Conservation (phyloP, 2,113 vertebrate genomes). For the Neofelis nebulosa region DNA sequence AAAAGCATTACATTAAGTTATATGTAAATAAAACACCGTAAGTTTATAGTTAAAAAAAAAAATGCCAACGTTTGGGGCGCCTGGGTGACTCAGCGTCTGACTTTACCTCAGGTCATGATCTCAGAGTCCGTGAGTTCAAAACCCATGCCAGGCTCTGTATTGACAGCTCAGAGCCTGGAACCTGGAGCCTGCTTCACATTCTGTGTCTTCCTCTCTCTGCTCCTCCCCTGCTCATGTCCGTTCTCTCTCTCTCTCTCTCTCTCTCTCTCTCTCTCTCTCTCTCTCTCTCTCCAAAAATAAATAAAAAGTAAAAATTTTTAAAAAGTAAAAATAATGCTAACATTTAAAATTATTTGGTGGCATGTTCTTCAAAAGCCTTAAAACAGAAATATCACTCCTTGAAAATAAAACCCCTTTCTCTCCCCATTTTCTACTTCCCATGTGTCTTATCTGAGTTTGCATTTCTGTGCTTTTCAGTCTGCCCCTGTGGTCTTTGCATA, state of each 20-base stretch:
- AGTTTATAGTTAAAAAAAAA: neutral
- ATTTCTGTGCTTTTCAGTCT: neutral
- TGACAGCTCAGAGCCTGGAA: too few species aligned
- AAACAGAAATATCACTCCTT: neutral
- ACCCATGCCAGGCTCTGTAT: too few species aligned
- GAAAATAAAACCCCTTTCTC: neutral
- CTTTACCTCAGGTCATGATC: too few species aligned
- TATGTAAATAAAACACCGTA: neutral
- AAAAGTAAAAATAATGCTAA: neutral
- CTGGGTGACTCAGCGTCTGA: too few species aligned
- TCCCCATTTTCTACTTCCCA: neutral
- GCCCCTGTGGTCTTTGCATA: neutral
- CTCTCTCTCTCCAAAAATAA: too few species aligned
- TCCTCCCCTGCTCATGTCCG: too few species aligned
- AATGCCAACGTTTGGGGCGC: neutral
- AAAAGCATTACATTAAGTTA: neutral
- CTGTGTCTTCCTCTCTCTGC: too few species aligned
- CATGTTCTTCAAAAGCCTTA: neutral
- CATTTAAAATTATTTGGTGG: conserved; percentile 23
- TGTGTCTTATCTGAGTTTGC: neutral
- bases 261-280: too few species aligned
- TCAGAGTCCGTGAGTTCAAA: too few species aligned
- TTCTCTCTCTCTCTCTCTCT: too few species aligned
- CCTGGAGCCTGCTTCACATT: too few species aligned
- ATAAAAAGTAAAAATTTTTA: too few species aligned